phyloP scores from a whole-genome alignment of 1,140 invertebrate genomes.

The Drosophila erecta region DNA sequence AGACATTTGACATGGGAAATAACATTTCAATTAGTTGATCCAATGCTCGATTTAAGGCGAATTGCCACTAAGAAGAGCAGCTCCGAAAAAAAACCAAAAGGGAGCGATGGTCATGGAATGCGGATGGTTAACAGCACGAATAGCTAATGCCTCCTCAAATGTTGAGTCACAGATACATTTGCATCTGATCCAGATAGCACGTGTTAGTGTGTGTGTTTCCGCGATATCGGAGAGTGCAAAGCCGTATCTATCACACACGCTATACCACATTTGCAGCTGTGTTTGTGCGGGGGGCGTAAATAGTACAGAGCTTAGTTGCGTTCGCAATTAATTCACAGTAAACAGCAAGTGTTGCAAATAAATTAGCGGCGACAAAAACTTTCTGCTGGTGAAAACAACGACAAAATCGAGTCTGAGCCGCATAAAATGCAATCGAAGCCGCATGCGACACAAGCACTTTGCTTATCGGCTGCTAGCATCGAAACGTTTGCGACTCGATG shows the following conservation, averaged over 20 bases:
- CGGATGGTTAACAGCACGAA: constrained; percentile 6
- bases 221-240: constrained; percentile 46
- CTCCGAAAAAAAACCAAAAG: background rate
- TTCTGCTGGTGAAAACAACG: constrained; percentile 45
- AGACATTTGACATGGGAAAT: constrained; percentile 70
- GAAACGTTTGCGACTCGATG: constrained; percentile 23
- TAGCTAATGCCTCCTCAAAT: constrained; percentile 58
- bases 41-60: constrained; percentile 48
- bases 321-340: constrained; percentile 82
- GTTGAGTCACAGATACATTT: constrained; percentile 38
- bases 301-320: constrained; percentile 77
- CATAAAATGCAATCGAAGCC: constrained; percentile 73
- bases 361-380: constrained; percentile 67
- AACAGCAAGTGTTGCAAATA: constrained; percentile 83
- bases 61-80: constrained; percentile 20
- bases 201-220: constrained; percentile 20
- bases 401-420: constrained; percentile 58
- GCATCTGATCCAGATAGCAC: constrained; percentile 51
- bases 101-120: background rate
- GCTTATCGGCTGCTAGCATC: constrained; percentile 62
- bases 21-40: constrained; percentile 75
- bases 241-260: constrained; percentile 50
- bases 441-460: constrained; percentile 64
- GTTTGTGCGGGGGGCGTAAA: constrained; percentile 61
- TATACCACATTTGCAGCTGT: constrained; percentile 30